A percentile compares a stretch with the other conserved stretches of the same genome.
These are phyloP conservation scores for Gallinago media DNA, from an alignment of 2,113 vertebrate genomes.

Conservation along the genomic window DNA sequence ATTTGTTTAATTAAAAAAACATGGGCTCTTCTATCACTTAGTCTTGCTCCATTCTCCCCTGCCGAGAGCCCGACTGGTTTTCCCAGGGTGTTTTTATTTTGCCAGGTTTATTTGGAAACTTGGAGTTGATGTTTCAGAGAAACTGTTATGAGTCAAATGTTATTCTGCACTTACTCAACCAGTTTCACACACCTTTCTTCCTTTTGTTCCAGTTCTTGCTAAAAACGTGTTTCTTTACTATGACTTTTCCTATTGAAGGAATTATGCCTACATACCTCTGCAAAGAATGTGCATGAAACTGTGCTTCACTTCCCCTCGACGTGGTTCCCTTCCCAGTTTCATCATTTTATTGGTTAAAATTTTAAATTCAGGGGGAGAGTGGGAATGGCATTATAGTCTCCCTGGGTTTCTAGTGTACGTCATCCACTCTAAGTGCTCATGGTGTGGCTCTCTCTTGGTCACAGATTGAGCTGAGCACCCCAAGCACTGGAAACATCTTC, in stretches of 20 bases:
- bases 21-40: background rate
- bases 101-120: background rate
- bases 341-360: background rate
- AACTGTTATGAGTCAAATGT: background rate
- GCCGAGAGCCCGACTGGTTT: background rate
- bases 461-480: background rate
- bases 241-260: background rate
- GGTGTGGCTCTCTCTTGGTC: background rate
- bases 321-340: background rate
- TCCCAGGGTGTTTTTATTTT: background rate
- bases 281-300: background rate
- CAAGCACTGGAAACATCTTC: background rate
- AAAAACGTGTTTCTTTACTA: background rate
- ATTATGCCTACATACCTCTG: background rate
- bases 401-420: background rate
- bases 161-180: background rate
- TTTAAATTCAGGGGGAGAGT: background rate
- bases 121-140: background rate
- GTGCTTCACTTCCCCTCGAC: rapidly evolving
- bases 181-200: background rate
- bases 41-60: background rate
- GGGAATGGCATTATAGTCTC: background rate
- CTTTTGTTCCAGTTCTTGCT: background rate
- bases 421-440: background rate
- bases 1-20: background rate